Evolutionary conservation across 2,797 vertebrate species (phyloP).

Genomic region (Eulemur coronatus): DNA sequence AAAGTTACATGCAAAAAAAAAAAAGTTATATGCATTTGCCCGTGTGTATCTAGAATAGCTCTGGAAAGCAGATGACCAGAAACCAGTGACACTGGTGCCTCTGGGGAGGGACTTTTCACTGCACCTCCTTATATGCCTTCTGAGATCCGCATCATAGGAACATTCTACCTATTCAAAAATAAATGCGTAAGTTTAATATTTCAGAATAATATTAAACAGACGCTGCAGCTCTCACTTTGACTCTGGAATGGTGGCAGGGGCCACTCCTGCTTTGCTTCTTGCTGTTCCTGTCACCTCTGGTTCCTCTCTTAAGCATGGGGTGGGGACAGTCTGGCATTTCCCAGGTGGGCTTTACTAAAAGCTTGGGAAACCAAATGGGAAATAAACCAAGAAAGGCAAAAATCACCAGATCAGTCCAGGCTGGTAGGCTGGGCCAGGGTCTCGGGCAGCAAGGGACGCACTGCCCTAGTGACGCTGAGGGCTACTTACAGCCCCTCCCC

Average conservation of each 20-base stretch:
- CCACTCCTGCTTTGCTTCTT: background rate
- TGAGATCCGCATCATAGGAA: accelerated
- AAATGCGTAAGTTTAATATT: background rate
- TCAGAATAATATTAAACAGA: background rate
- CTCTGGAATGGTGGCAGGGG: background rate
- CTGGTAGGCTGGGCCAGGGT: background rate
- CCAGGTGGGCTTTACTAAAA: background rate
- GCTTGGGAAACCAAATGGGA: background rate
- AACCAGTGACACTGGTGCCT: background rate
- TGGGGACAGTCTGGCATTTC: background rate
- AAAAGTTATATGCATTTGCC: background rate
- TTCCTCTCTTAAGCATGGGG: background rate
- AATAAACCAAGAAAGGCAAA: background rate
- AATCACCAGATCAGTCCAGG: background rate
- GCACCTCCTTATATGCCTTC: background rate
- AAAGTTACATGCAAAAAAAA: background rate
- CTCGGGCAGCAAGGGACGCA: background rate
- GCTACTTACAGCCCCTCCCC: background rate
- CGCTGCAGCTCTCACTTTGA: background rate
- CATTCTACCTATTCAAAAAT: background rate
- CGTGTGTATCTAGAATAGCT: background rate
- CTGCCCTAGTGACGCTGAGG: accelerated
- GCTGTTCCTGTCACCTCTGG: background rate
- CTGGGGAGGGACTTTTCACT: no score
- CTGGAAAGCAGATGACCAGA: background rate